phyloP scores from a whole-genome alignment of 2,797 vertebrate species.

The Sorex maritimensis region DNA sequence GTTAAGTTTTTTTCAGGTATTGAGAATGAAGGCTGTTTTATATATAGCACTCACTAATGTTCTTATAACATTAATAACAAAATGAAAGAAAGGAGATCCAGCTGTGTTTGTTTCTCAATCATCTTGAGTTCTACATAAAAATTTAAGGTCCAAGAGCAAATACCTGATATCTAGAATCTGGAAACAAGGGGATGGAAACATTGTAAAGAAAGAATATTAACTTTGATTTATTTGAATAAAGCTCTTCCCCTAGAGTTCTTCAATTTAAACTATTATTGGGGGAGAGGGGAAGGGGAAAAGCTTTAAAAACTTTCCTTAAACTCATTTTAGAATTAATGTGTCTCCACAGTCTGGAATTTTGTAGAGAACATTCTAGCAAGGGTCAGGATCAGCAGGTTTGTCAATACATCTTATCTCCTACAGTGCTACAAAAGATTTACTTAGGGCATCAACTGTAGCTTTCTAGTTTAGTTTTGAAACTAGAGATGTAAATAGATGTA shows the following conservation, averaged over 20 bases:
- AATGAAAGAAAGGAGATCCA: neutral
- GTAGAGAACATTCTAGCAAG: neutral
- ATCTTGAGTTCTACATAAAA: neutral
- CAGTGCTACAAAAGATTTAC: neutral
- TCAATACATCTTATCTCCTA: neutral
- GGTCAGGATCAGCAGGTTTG: neutral
- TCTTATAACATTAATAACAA: conserved; percentile 28
- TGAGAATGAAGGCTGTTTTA: conserved; percentile 56
- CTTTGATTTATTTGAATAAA: neutral
- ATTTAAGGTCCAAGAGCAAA: neutral
- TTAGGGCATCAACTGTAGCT: conserved; percentile 26
- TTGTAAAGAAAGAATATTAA: conserved; percentile 37
- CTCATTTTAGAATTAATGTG: neutral
- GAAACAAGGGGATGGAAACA: neutral
- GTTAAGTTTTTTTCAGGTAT: conserved; percentile 20
- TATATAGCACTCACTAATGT: neutral
- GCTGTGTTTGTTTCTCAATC: neutral
- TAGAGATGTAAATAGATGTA: conserved; percentile 4
- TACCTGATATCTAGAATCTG: neutral
- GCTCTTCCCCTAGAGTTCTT: neutral
- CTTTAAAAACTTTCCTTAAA: neutral
- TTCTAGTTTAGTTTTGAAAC: conserved; percentile 48
- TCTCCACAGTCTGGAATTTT: neutral
- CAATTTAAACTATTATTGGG: neutral
- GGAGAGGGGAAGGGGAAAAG: neutral